Evolutionary conservation across 1,140 invertebrate genomes (phyloP), one percentile per base, ranked within the genome.

Genomic region (Mesaphorura yosii): DNA sequence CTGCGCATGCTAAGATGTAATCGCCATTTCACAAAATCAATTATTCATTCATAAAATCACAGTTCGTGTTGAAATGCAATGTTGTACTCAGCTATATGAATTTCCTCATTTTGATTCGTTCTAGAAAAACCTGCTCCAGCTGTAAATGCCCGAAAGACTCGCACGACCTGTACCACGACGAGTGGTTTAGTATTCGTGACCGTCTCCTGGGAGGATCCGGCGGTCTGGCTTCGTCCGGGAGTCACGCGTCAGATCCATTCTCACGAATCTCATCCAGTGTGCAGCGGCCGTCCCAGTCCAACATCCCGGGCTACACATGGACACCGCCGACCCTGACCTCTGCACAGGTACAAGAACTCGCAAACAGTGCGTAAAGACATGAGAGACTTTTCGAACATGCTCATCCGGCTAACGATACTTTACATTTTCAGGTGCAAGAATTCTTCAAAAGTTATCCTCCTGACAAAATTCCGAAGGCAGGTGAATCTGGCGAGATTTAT

Each of bases 101-200:
- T 12, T n/a, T 53, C 38, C 6, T 57, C 29, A 39, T 27, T 38
- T 34, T 17, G 38, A 44, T 60, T 63, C 38, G 26, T 50, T 72
- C 68, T 71, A 88, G 85, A 69, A 87, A 86, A 67, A 84, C 84
- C 55, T 93, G 88, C 69, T 81, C 80, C 61, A 82, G 82, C 51
- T 93, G 88, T 69, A 88, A 88, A 64, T 93, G 88, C 71, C 82
- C 86, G 2, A 76, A 87, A 25, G 84, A 90, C 60, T 70, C 76
- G 22, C 86, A 90, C 70, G 86, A 88, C 62, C 80, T 91, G 51
- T 88, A 84, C 70, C 86, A 90, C 67, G 84, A 88, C 67, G 86
- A 89, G 70, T 82, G 84, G 74, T 79, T 83, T 19, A 85, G 82
- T 55, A 82, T 88, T 2, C 73, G 80, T 20, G 84, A 88, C 57